Evolutionary conservation across 2,797 vertebrate genomes (phyloP).

Genomic region (Microctenopoma steveboyesi): DNA sequence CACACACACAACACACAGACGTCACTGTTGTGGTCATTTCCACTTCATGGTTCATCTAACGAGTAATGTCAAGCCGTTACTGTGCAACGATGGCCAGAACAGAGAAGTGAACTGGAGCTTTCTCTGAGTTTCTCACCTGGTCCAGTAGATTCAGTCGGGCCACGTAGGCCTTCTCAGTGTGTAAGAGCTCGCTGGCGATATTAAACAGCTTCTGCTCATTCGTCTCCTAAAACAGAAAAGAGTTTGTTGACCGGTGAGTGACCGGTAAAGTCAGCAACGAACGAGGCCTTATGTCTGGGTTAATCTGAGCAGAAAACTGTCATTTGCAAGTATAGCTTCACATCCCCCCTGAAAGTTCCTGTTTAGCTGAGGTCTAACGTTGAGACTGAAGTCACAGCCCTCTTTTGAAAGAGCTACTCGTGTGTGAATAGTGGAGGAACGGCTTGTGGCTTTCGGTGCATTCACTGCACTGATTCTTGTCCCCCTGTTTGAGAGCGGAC

Average conservation of each 20-base stretch:
- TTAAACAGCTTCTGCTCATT: conserved; percentile 96
- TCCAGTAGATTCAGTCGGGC: conserved; percentile 92
- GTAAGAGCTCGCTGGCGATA: conserved; percentile 95
- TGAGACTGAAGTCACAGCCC: background rate
- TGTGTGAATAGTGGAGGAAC: background rate
- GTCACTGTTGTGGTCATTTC: background rate
- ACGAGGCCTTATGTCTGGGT: background rate
- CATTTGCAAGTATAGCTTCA: conserved; percentile 7
- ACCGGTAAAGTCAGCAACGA: background rate
- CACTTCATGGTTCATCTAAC: background rate
- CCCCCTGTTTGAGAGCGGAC: background rate
- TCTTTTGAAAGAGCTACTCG: background rate
- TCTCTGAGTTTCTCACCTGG: conserved; percentile 80
- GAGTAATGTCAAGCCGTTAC: background rate
- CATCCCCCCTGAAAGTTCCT: conserved; percentile 32
- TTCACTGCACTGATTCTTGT: background rate
- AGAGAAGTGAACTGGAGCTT: conserved; percentile 11
- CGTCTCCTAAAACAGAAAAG: conserved; percentile 85
- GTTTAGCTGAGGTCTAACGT: conserved; percentile 11
- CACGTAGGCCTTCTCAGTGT: conserved; percentile 96
- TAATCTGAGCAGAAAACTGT: background rate
- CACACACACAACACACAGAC: background rate
- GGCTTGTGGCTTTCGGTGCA: background rate
- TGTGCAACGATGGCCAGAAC: background rate
- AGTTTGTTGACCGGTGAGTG: too few species aligned